phyloP scores from a whole-genome alignment of 2,797 vertebrate genomes.

The Hafferia zeledoni region DNA sequence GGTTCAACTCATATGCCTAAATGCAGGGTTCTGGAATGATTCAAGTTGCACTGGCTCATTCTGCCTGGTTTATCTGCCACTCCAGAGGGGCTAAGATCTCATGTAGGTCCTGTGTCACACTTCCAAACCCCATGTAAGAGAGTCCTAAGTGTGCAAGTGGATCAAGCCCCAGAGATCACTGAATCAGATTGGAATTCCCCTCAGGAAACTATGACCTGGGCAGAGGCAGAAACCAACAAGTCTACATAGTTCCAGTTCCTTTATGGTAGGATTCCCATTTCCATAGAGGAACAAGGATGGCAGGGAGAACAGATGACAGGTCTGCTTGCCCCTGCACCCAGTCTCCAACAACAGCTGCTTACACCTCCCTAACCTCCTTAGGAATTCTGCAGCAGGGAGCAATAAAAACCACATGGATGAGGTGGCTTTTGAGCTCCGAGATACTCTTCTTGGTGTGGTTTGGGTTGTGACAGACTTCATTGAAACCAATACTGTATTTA shows the following conservation, averaged over 20 bases:
- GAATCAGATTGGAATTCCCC: not conserved
- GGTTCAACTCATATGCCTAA: not conserved
- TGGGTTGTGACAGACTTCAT: not conserved
- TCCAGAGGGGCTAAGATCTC: not conserved
- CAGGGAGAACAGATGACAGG: not conserved
- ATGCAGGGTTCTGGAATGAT: not conserved
- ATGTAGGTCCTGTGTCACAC: not conserved
- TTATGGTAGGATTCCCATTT: not conserved
- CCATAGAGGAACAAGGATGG: not conserved
- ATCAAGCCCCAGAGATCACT: not conserved
- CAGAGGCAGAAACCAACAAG: not conserved
- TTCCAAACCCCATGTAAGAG: not conserved
- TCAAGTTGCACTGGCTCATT: not conserved
- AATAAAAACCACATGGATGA: not conserved
- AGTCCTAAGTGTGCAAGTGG: fast-evolving
- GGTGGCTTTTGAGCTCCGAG: not conserved
- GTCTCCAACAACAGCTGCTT: not conserved
- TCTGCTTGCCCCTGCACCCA: not conserved
- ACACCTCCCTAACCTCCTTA: not conserved
- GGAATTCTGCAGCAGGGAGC: not conserved
- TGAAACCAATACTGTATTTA: not conserved
- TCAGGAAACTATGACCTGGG: not conserved
- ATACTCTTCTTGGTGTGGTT: not conserved
- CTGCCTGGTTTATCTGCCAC: not conserved
- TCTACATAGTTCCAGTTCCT: not conserved